Percentiles rank a stretch among this genome's conserved stretches.
Evolutionary conservation across 2,888 invertebrate genomes (phyloP).

Genomic region (Pristionchus arcanus): DNA sequence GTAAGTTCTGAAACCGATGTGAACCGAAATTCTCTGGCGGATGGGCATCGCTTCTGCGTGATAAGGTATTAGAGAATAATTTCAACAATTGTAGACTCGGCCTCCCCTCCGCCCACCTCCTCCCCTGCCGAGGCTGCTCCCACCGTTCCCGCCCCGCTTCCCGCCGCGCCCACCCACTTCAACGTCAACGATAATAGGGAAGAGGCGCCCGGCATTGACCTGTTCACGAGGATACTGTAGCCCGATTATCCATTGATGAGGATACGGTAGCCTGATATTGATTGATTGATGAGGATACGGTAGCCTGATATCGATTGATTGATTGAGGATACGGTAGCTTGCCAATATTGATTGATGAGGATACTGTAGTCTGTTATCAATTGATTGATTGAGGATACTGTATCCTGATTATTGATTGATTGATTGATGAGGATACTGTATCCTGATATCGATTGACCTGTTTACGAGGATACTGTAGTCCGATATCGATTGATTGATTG

Average conservation of each 20-base stretch:
- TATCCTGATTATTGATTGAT: too few relatives aligned
- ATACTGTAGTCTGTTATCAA: too few relatives aligned
- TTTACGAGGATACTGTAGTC: background rate
- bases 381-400: too few relatives aligned
- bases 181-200: slow-evolving; percentile 25
- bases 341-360: too few relatives aligned
- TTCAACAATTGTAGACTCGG: background rate
- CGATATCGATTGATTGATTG: too few relatives aligned
- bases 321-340: background rate
- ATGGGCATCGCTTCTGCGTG: too few relatives aligned
- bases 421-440: too few relatives aligned
- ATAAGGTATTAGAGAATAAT: too few relatives aligned
- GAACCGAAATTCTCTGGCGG: too few relatives aligned
- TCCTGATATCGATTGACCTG: slow-evolving; percentile 15
- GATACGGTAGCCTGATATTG: too few relatives aligned
- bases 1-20: too few relatives aligned
- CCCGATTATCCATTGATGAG: background rate
- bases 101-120: background rate
- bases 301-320: background rate
- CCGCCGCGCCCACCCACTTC: slow-evolving; percentile 12
- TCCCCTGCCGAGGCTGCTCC: background rate
- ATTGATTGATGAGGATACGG: too few relatives aligned
- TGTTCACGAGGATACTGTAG: slow-evolving; percentile 47
- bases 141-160: background rate
- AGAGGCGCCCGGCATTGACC: slow-evolving; percentile 13